These are phyloP conservation scores for Crenuchus spilurus DNA, from an alignment of 2,797 vertebrate genomes.

Conservation along the genomic window DNA sequence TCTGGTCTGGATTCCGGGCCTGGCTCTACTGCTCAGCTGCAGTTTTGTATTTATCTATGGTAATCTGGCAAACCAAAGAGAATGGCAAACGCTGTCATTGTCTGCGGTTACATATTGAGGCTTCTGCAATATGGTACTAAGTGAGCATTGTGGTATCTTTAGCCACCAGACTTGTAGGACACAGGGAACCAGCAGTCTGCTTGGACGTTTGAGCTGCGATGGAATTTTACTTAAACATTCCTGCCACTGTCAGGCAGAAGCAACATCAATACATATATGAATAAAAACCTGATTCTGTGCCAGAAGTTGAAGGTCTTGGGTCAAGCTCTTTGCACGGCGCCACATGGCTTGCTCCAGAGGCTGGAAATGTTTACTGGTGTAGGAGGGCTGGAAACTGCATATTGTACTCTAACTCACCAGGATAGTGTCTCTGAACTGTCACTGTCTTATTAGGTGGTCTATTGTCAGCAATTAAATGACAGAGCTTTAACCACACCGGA, in stretches of 20 bases:
- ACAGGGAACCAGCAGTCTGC: slow-evolving; percentile 16
- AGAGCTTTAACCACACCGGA: neutral
- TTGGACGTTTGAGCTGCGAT: slow-evolving; percentile 44
- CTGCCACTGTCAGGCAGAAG: slow-evolving; percentile 34
- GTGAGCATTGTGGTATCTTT: slow-evolving; percentile 14
- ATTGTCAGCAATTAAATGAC: neutral
- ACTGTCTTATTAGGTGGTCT: neutral
- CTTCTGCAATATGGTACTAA: slow-evolving; percentile 24
- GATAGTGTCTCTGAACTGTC: neutral
- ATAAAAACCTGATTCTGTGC: slow-evolving; percentile 14
- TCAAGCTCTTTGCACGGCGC: slow-evolving; percentile 53
- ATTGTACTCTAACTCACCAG: neutral
- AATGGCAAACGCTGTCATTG: neutral
- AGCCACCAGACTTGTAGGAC: neutral
- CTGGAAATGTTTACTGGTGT: slow-evolving; percentile 1
- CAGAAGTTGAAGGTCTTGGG: slow-evolving; percentile 55
- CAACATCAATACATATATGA: slow-evolving; percentile 15
- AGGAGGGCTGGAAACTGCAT: slow-evolving; percentile 14
- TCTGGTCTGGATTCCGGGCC: neutral
- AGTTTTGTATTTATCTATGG: neutral
- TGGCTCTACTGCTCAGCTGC: neutral
- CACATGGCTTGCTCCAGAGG: neutral
- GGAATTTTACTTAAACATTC: slow-evolving; percentile 61
- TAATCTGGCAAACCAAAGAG: neutral
- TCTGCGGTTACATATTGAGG: neutral